Conservation (phyloP, 2,113 vertebrate genomes). For the Antechinus flavipes region DNA sequence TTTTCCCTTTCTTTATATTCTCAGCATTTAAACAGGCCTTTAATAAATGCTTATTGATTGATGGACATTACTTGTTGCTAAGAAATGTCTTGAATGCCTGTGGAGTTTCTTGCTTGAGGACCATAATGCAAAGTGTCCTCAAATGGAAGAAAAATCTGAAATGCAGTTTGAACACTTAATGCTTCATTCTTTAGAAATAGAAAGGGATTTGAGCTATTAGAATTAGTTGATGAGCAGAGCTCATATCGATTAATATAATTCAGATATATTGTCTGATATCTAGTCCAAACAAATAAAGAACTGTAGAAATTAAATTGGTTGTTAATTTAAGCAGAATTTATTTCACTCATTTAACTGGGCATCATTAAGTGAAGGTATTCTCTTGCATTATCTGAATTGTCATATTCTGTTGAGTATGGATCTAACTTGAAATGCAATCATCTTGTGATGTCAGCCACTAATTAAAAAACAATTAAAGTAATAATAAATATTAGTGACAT, state of each 20-base stretch:
- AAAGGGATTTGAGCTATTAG: neutral
- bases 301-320: conserved; percentile 38
- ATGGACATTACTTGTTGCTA: conserved; percentile 22
- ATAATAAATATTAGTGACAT: neutral
- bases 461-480: conserved; percentile 38
- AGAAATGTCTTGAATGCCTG: conserved; percentile 31
- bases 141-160: conserved; percentile 15
- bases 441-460: conserved; percentile 24
- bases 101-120: conserved; percentile 47
- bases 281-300: conserved; percentile 45
- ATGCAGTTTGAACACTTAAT: conserved; percentile 15
- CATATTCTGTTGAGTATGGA: conserved; percentile 40
- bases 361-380: conserved; percentile 22
- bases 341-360: conserved; percentile 22
- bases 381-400: conserved; percentile 41
- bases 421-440: neutral
- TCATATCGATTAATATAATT: conserved; percentile 41
- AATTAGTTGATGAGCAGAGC: conserved; percentile 19
- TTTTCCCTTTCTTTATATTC: neutral
- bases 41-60: neutral
- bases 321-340: conserved; percentile 55
- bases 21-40: neutral
- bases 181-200: conserved; percentile 27
- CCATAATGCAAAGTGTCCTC: conserved; percentile 47
- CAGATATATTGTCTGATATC: conserved; percentile 43